A percentile compares a stretch with the other conserved stretches of the same genome.
Evolutionary conservation across 2,888 invertebrate species (phyloP).

Genomic region (Calliopum simillimum): DNA sequence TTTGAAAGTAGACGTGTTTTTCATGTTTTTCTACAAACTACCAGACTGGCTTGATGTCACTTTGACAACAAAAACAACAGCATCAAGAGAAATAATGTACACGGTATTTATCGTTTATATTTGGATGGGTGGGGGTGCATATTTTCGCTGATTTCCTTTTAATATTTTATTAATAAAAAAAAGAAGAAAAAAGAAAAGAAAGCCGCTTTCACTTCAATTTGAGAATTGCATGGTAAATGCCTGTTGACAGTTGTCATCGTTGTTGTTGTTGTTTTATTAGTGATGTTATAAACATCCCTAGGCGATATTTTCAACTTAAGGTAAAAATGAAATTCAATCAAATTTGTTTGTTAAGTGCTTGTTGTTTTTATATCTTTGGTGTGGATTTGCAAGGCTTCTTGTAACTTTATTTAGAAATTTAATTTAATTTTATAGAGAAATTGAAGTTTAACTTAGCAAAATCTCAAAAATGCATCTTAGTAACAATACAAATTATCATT

Average conservation of each 20-base stretch:
- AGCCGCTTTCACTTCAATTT: no score
- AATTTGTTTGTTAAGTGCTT: background rate
- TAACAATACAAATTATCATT: no score
- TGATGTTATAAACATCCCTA: no score
- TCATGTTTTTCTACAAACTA: slow-evolving; percentile 1
- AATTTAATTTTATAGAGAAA: no score
- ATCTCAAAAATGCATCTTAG: no score
- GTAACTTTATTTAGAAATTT: background rate
- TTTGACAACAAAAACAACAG: background rate
- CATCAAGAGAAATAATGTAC: no score
- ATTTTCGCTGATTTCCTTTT: slow-evolving; percentile 18
- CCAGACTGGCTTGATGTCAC: slow-evolving; percentile 33
- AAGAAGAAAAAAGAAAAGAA: background rate
- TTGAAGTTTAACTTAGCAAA: no score
- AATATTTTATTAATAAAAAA: slow-evolving; percentile 12
- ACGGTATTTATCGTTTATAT: no score
- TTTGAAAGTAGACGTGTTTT: slow-evolving; percentile 5
- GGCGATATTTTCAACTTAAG: background rate
- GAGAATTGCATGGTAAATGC: no score
- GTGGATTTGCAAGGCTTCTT: slow-evolving; percentile 15
- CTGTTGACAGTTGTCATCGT: no score
- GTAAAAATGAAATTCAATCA: slow-evolving; percentile 10
- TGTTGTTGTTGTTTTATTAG: no score
- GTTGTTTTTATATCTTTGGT: background rate
- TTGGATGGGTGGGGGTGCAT: background rate